Conservation (phyloP, 64 coral and sea anemone genomes). For the Cladopsammia gracilis region DNA sequence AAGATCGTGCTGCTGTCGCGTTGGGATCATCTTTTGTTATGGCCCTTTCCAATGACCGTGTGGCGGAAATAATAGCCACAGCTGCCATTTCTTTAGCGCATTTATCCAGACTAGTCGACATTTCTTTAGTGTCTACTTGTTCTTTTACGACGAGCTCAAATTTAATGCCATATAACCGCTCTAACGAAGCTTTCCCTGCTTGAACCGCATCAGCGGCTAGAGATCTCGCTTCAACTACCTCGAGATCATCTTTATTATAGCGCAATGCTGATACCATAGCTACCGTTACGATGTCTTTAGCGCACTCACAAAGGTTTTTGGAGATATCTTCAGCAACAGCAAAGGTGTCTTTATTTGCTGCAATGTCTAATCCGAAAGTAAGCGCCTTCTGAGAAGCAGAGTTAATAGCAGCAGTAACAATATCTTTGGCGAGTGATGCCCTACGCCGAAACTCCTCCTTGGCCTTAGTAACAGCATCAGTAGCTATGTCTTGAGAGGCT, state of each 20-base stretch:
- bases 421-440: background rate
- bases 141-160: background rate
- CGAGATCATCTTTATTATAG: background rate
- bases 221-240: background rate
- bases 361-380: background rate
- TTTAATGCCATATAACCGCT: background rate
- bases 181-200: constrained; percentile 8
- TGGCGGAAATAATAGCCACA: constrained; percentile 14
- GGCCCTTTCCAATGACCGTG: constrained; percentile 30
- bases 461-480: background rate
- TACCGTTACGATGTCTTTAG: background rate
- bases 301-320: constrained; percentile 10
- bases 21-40: constrained; percentile 33
- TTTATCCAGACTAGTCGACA: constrained; percentile 2
- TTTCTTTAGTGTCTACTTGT: background rate
- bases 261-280: background rate
- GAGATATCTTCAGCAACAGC: background rate
- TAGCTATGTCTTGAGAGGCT: background rate
- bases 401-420: background rate
- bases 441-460: background rate
- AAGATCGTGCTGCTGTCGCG: constrained; percentile 5
- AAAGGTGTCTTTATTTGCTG: background rate
- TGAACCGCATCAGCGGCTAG: constrained; percentile 34
- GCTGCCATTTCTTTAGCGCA: constrained; percentile 28
- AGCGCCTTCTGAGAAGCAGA: background rate